Evolutionary conservation across 2,113 vertebrate genomes (phyloP), one percentile per base, ranked within the genome.

Genomic region (Acrocephalus kingi): DNA sequence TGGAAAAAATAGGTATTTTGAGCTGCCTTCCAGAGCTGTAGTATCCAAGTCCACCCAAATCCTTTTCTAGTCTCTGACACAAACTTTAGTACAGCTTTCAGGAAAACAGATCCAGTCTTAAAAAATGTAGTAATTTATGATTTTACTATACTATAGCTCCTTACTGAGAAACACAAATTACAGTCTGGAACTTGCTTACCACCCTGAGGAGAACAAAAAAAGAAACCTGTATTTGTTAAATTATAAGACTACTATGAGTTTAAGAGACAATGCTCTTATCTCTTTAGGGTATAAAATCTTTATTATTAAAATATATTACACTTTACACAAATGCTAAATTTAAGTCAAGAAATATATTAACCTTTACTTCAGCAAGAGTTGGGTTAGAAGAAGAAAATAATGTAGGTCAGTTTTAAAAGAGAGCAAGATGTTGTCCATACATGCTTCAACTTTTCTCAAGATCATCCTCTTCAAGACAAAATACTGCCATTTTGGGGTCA

Each of bases 201-300:
- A 75, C 4, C 13, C 25, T 1, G 0, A 59, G 4, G 4, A 5
- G 2, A 3, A 28, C 25, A 54, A 37, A 35, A 63, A 8, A 45
- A 63, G 13, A 7, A 49, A 20, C 5, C 4, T 11, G 1, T 19
- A 19, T 28, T 43, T 75, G n/a, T 48, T 39, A 9, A 56, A 43
- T 54, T 19, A 48, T 48, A 58, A 62, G 84, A 28, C 7, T 23
- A 58, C 15, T 22, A 7, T 45, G 3, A 68, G 2, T 67, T 85
- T 63, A 84, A 63, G 33, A 86, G 24, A 80, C 5, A 74, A 41
- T 3, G 2, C 4, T 64, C 5, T 79, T 33, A 39, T 15, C n/a
- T 51, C 35, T 66, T 88, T 9, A 59, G 5, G 11, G 3, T 46
- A 84, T 51, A 63, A 73, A 63, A 39, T 49, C 7, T 45, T 78